Percentiles rank a stretch among this genome's conserved stretches.
Conservation (phyloP, 30 jellyfish, hydroid and myxozoan species). For the Kudoa iwatai region DNA sequence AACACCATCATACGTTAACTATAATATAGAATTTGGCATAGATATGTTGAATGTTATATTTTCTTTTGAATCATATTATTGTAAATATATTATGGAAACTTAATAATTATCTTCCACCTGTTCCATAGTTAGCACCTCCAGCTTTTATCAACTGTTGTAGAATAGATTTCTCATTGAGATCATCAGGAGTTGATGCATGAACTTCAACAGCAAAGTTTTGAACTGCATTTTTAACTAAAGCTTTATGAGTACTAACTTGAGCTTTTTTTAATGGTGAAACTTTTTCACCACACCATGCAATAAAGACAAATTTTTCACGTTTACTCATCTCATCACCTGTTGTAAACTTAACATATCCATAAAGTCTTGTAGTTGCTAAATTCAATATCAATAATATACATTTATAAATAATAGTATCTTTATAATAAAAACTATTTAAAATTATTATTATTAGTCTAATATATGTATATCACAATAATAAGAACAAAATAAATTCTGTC, state of each 20-base stretch:
- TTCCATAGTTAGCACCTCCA: slow-evolving; percentile 41
- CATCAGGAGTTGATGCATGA: slow-evolving; percentile 5
- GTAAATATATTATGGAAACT: no score
- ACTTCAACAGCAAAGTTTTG: slow-evolving; percentile 10
- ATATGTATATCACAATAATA: no score
- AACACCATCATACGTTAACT: no score
- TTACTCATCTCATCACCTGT: slow-evolving; percentile 48
- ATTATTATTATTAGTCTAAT: no score
- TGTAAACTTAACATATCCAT: slow-evolving; percentile 11
- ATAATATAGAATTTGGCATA: no score
- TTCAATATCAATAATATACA: no score
- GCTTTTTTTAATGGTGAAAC: slow-evolving; percentile 17
- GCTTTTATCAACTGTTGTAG: slow-evolving; percentile 5
- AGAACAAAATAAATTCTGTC: no score
- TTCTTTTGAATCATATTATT: no score
- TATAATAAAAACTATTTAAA: no score
- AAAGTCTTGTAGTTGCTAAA: no score
- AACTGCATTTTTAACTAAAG: slow-evolving; percentile 7
- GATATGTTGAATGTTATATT: no score
- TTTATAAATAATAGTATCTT: no score
- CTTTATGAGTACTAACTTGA: slow-evolving; percentile 36
- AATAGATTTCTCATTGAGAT: slow-evolving; percentile 1
- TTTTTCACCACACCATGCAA: slow-evolving; percentile 15
- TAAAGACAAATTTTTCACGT: slow-evolving; percentile 20
- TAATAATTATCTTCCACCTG: slow-evolving; percentile 24